Evolutionary conservation across 2,113 vertebrate genomes (phyloP).

Genomic region (Colistium nudipinnis): DNA sequence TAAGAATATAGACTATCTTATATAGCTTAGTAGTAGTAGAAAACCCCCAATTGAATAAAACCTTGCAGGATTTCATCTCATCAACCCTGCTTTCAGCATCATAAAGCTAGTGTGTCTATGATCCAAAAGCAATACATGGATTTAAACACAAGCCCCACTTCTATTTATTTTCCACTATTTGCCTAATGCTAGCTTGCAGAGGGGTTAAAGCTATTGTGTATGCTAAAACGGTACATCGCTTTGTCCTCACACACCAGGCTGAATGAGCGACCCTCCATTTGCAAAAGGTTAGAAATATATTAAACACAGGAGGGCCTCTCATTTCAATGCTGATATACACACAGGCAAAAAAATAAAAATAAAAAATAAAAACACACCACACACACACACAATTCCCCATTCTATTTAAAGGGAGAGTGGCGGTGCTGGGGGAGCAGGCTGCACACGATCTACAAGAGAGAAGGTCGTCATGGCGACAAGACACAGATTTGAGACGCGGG

Average conservation of each 20-base stretch:
- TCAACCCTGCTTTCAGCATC: conserved; percentile 85
- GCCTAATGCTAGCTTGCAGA: conserved; percentile 72
- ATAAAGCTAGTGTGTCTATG: conserved; percentile 84
- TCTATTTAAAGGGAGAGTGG: conserved; percentile 76
- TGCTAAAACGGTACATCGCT: conserved; percentile 64
- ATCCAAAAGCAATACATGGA: conserved; percentile 72
- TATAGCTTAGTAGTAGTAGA: conserved; percentile 60
- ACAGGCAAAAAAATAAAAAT: conserved; percentile 49
- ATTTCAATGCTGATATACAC: conserved; percentile 46
- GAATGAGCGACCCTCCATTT: conserved; percentile 52
- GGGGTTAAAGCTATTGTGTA: conserved; percentile 76
- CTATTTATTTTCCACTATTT: conserved; percentile 53
- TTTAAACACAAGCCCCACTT: conserved; percentile 77
- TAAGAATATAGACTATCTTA: conserved; percentile 69
- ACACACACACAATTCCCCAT: conserved; percentile 60
- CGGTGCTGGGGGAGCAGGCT: conserved; percentile 69
- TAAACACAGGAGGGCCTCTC: conserved; percentile 49
- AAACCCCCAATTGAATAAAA: conserved; percentile 60
- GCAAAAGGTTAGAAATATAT: conserved; percentile 44
- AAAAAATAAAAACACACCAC: conserved; percentile 3
- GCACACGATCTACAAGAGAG: conserved; percentile 73
- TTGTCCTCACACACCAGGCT: conserved; percentile 56
- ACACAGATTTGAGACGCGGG: conserved; percentile 65
- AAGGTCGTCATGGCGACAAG: conserved; percentile 41
- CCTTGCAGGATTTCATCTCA: conserved; percentile 70